Conservation (phyloP, 2,113 vertebrate species). For the Percopsis transmontana region DNA sequence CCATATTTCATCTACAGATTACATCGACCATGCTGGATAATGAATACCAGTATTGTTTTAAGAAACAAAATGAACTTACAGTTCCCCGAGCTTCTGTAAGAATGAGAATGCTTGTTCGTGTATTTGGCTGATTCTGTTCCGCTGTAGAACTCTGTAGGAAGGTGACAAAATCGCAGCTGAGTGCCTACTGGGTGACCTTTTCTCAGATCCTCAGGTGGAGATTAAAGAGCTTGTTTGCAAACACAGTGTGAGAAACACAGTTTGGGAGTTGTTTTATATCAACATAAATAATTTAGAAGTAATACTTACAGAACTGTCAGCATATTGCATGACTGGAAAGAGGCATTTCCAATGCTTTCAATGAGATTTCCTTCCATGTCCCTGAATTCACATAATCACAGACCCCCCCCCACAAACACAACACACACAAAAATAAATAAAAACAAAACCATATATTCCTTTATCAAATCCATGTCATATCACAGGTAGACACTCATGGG, state of each 20-base stretch:
- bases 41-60: background rate
- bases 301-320: slow-evolving; percentile 93
- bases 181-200: background rate
- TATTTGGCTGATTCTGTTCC: slow-evolving; percentile 87
- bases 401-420: background rate
- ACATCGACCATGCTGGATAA: background rate
- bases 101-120: slow-evolving; percentile 86
- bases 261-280: background rate
- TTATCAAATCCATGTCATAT: slow-evolving; percentile 11
- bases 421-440: background rate
- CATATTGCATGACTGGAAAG: slow-evolving; percentile 87
- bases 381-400: slow-evolving; percentile 63
- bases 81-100: slow-evolving; percentile 87
- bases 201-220: background rate
- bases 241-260: too few species aligned
- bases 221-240: too few species aligned
- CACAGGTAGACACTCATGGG: slow-evolving; percentile 1
- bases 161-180: slow-evolving; percentile 4
- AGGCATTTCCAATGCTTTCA: slow-evolving; percentile 85
- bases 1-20: too few species aligned
- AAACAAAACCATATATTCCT: background rate
- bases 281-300: background rate
- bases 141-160: slow-evolving; percentile 85
- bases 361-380: slow-evolving; percentile 94
- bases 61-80: slow-evolving; percentile 81